Base-by-base conservation (phyloP, 2,113 vertebrate genomes). In the Pardalotus punctatus region DNA sequence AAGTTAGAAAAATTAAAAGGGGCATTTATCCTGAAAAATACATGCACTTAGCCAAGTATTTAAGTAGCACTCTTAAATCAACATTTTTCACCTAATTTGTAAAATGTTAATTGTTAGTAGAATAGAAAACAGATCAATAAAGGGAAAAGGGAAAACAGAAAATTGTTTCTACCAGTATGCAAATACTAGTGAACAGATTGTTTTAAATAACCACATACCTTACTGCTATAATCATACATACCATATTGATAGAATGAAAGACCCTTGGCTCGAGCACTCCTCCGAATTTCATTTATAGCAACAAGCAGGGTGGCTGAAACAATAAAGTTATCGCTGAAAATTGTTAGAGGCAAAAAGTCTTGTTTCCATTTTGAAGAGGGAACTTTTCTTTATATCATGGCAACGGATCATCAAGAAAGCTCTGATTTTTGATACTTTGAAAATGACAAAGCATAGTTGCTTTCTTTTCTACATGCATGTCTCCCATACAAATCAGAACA, bases 211-310 rank as follows among this genome's bases (percentile, higher is more conserved):
- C 29, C 31, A 98, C 98, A 53, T 97, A 99, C 98, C 98, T 77
- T 99, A 99, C 56, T 99, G 98, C 84, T 98, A 62, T 16, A 94
- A 86, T 6, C 28, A 86, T 43, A 98, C 98, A 45, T 98, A 99
- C 99, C 99, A 86, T 99, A 99, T 62, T 99, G 98, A 94, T 99
- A 99, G 98, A 99, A 99, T 22, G 99, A 98, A 50, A 99, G 23
- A 60, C 98, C 98, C 33, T 98, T 98, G 69, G 98, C 96, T 56
- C 73, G 98, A 83, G 99, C 98, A 76, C 99, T 99, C 97, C 98
- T 99, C 92, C 98, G 99, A 91, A 99, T 99, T 98, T 99, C 99
- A 97, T 99, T 99, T 96, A 99, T 82, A 80, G 99, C 99, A 85
- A 99, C 99, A 60, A 99, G 98, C 87, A 99, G 98, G 9, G 99